These are phyloP conservation scores for Limnephilus auricula DNA, from an alignment of 2,888 invertebrate species.

Conservation along the genomic window DNA sequence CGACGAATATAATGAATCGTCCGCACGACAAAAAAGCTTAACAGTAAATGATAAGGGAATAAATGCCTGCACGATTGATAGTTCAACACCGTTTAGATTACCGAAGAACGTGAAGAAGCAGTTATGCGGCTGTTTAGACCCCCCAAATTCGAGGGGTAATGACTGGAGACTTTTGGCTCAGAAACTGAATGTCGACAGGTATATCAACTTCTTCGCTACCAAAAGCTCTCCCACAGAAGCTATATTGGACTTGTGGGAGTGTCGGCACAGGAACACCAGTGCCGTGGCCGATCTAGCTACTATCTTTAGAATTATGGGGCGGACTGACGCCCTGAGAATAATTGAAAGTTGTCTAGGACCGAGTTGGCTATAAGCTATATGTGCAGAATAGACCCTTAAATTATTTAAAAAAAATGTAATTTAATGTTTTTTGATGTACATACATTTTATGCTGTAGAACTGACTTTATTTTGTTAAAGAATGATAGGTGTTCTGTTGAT, in stretches of 20 bases:
- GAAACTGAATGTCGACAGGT: conserved; percentile 94
- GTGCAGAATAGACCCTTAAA: background rate
- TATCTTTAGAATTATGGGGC: conserved; percentile 86
- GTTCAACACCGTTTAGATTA: conserved; percentile 74
- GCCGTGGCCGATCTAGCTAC: conserved; percentile 89
- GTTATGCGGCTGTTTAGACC: conserved; percentile 90
- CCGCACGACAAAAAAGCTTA: conserved; percentile 69
- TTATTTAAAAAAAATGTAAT: background rate
- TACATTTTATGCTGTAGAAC: background rate
- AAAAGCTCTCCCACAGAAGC: conserved; percentile 98
- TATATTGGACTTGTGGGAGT: conserved; percentile 97
- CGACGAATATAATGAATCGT: conserved; percentile 67
- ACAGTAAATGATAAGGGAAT: conserved; percentile 74
- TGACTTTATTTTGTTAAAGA: background rate
- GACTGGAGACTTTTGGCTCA: conserved; percentile 98
- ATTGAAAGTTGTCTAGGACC: conserved; percentile 80
- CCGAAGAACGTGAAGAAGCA: conserved; percentile 71
- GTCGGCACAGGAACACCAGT: conserved; percentile 89
- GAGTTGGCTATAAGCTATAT: conserved; percentile 72
- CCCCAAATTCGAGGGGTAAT: conserved; percentile 94
- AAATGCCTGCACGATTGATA: conserved; percentile 75
- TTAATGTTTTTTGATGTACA: background rate
- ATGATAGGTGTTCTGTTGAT: background rate
- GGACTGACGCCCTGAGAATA: conserved; percentile 85
- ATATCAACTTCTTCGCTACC: conserved; percentile 97